phyloP scores from a whole-genome alignment of 2,113 vertebrate species.

The Xiphias gladius region DNA sequence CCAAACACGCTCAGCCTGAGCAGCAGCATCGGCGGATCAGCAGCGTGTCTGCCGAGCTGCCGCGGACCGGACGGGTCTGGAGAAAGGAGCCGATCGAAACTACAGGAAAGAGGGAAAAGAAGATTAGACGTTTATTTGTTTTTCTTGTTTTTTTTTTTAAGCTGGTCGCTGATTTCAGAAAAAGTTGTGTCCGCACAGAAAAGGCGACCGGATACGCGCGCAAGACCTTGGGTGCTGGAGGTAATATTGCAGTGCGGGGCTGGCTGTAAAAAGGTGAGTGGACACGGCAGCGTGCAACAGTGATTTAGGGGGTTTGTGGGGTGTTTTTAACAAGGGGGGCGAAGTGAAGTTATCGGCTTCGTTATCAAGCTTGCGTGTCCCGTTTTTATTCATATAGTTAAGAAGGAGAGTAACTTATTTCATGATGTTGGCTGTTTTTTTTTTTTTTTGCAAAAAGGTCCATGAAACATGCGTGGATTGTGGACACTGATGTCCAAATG shows the following conservation, averaged over 20 bases:
- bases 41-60: constrained; percentile 6
- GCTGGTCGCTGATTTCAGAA: background rate
- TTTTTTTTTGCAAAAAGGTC: background rate
- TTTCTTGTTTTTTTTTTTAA: too few species aligned
- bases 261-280: constrained; percentile 60
- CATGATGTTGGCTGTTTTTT: background rate
- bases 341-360: background rate
- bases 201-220: constrained; percentile 10
- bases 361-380: background rate
- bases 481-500: background rate
- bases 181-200: constrained; percentile 54
- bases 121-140: background rate
- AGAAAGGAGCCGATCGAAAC: background rate
- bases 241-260: constrained; percentile 13
- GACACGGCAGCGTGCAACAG: constrained; percentile 21
- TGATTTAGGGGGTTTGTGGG: background rate
- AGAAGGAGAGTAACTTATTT: background rate
- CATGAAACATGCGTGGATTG: background rate
- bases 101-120: background rate
- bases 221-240: constrained; percentile 1
- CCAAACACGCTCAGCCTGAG: constrained; percentile 46
- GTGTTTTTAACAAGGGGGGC: background rate
- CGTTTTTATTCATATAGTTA: too few species aligned
- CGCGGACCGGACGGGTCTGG: constrained; percentile 3
- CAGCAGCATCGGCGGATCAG: constrained; percentile 28